A percentile compares a stretch with the other conserved stretches of the same genome.
phyloP scores from a whole-genome alignment of 2,797 vertebrate genomes.

The Clarias pachynema region DNA sequence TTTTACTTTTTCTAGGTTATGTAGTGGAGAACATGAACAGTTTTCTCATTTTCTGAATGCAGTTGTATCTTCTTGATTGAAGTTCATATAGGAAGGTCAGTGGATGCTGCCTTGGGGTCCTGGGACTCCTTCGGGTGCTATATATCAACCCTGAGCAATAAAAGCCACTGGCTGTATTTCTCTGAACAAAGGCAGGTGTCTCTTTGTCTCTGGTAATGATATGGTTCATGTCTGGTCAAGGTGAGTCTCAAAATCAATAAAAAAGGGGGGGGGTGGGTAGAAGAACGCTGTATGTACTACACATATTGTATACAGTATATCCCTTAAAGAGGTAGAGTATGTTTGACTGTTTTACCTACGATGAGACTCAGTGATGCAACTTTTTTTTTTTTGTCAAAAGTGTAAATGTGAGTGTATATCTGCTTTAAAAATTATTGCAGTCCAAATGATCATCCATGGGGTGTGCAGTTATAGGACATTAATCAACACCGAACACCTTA shows the following conservation, averaged over 20 bases:
- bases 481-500: neutral
- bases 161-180: constrained; percentile 52
- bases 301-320: neutral
- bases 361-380: neutral
- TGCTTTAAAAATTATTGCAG: neutral
- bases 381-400: neutral
- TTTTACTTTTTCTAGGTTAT: constrained; percentile 8
- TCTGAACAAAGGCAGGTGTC: constrained; percentile 50
- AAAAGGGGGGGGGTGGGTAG: neutral
- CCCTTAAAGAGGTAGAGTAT: neutral
- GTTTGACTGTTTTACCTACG: neutral
- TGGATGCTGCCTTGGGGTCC: constrained; percentile 25
- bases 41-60: constrained; percentile 29
- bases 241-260: constrained; percentile 36
- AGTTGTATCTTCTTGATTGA: constrained; percentile 47
- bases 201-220: constrained; percentile 13
- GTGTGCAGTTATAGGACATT: neutral
- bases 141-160: constrained; percentile 57
- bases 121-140: constrained; percentile 42
- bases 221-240: constrained; percentile 48
- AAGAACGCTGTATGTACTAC: neutral
- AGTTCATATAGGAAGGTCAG: constrained; percentile 54
- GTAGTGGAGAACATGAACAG: constrained; percentile 23
- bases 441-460: neutral
- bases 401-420: neutral